Percentiles rank a stretch among this genome's conserved stretches.
These are phyloP conservation scores for Pelodiscus sinensis DNA, from an alignment of 2,113 vertebrate genomes.

Conservation along the genomic window DNA sequence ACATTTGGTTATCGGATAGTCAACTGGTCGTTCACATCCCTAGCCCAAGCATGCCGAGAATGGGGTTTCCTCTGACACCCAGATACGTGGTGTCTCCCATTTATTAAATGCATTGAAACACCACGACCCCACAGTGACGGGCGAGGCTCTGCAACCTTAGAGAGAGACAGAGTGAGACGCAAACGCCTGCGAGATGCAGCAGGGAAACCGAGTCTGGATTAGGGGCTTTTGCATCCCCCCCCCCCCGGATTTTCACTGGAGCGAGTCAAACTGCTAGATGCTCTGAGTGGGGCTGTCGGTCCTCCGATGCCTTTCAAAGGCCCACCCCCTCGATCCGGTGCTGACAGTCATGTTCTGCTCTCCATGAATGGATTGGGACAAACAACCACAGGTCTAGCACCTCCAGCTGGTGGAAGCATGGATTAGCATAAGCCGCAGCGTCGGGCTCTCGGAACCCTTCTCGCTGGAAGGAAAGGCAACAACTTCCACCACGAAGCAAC, in stretches of 20 bases:
- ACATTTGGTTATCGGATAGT: no score
- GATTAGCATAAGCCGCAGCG: neutral
- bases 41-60: neutral
- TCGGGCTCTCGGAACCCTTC: neutral
- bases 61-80: neutral
- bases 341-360: neutral
- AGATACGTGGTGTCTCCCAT: no score
- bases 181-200: neutral
- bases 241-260: neutral
- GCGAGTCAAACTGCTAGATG: neutral
- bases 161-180: neutral
- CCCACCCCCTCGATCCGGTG: accelerated
- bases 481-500: neutral
- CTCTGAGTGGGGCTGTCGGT: no score
- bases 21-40: no score
- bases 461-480: neutral
- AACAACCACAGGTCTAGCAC: neutral
- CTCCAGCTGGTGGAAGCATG: neutral
- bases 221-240: neutral
- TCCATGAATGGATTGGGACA: neutral
- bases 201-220: neutral
- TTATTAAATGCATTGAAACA: neutral
- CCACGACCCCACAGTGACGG: neutral
- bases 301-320: neutral
- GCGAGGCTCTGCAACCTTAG: neutral